Evolutionary conservation across 2,797 vertebrate species (phyloP).

Genomic region (Trematomus bernacchii): DNA sequence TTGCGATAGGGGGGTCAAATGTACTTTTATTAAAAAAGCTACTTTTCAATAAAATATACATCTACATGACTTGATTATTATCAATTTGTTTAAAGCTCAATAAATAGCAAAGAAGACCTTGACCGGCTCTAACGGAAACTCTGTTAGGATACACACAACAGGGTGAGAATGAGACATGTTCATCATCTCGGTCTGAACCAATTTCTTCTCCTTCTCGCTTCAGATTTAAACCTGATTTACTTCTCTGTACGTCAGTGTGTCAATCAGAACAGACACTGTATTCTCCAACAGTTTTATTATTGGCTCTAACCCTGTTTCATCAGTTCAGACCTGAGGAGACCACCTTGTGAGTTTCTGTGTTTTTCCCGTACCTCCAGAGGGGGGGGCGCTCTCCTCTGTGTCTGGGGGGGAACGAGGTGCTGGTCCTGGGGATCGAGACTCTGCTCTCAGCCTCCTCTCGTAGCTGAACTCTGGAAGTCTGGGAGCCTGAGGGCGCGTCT

Average conservation of each 20-base stretch:
- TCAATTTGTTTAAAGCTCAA: too few species aligned
- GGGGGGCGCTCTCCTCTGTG: conserved; percentile 81
- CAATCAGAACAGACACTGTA: background rate
- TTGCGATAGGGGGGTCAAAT: too few species aligned
- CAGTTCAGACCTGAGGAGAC: background rate
- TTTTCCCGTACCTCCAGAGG: conserved; percentile 79
- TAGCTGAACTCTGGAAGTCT: conserved; percentile 93
- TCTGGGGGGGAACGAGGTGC: conserved; percentile 70
- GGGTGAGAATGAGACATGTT: background rate
- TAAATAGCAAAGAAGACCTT: too few species aligned
- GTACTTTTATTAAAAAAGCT: too few species aligned
- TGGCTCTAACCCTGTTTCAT: background rate
- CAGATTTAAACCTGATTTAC: background rate
- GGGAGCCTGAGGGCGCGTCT: conserved; percentile 94
- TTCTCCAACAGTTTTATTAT: background rate
- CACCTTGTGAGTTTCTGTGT: background rate
- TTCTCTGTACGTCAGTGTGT: background rate
- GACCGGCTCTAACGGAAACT: too few species aligned
- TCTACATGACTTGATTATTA: too few species aligned
- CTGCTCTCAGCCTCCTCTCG: conserved; percentile 85
- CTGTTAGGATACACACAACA: conserved; percentile 10
- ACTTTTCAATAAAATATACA: too few species aligned
- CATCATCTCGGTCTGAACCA: background rate
- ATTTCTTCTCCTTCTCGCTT: background rate
- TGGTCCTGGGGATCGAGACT: conserved; percentile 70